Evolutionary conservation across 1,140 invertebrate species (phyloP).

Genomic region (Proctacanthus coquilletti): DNA sequence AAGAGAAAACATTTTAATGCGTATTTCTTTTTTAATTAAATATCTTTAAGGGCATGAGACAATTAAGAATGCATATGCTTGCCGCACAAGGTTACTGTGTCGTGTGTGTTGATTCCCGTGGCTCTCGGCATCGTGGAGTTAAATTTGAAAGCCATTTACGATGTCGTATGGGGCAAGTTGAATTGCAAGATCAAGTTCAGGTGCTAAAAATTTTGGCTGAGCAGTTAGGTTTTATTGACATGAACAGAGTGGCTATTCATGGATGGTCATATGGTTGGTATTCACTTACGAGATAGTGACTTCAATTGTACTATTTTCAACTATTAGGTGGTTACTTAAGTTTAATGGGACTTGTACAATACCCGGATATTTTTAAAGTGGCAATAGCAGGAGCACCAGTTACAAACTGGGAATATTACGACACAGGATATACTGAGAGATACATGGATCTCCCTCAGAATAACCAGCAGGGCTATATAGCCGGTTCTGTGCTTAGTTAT

Average conservation of each 20-base stretch:
- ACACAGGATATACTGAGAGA: conserved; percentile 83
- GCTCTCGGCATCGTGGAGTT: conserved; percentile 78
- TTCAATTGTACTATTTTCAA: no score
- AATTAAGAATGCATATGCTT: conserved; percentile 86
- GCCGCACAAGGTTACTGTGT: conserved; percentile 95
- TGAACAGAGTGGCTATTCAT: conserved; percentile 83
- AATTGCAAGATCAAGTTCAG: conserved; percentile 92
- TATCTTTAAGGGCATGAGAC: conserved; percentile 56
- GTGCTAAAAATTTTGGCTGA: conserved; percentile 77
- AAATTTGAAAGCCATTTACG: conserved; percentile 82
- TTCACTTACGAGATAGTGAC: not conserved
- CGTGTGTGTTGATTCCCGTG: conserved; percentile 86
- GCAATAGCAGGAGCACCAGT: conserved; percentile 95
- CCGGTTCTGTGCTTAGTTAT: conserved; percentile 60
- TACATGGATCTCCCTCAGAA: conserved; percentile 88
- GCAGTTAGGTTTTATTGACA: conserved; percentile 75
- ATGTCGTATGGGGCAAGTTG: conserved; percentile 83
- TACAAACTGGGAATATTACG: conserved; percentile 85
- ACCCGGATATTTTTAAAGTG: conserved; percentile 71
- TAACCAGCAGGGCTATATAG: conserved; percentile 62
- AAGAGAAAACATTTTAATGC: conserved; percentile 9
- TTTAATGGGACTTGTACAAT: conserved; percentile 68
- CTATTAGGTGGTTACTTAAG: conserved; percentile 59
- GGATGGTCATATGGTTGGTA: conserved; percentile 91
- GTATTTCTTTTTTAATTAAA: not conserved